Percentiles rank a stretch among this genome's conserved stretches.
Conservation (phyloP, 1,140 invertebrate genomes). For the Lepeophtheirus salmonis region DNA sequence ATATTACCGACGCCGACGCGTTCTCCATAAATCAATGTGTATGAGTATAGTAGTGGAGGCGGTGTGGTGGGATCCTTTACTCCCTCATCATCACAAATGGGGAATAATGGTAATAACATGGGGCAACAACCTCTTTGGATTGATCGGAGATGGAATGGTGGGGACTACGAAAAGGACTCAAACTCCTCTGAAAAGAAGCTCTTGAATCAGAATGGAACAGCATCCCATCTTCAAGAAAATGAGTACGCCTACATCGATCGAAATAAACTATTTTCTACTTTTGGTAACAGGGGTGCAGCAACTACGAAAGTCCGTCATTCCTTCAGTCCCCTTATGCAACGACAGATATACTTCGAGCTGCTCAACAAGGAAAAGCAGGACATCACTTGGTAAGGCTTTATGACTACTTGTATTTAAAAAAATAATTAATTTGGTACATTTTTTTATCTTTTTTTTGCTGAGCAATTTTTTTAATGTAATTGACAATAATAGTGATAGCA, state of each 20-base stretch:
- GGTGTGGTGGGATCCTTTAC: too few species aligned
- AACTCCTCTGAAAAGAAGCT: slow-evolving; percentile 13
- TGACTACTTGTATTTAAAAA: background rate
- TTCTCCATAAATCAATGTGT: background rate
- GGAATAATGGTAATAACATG: too few species aligned
- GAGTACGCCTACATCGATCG: slow-evolving; percentile 18
- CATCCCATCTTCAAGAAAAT: slow-evolving; percentile 2
- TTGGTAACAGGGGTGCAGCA: background rate
- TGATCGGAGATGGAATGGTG: slow-evolving; percentile 6
- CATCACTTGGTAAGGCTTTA: background rate
- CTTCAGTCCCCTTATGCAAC: slow-evolving; percentile 11
- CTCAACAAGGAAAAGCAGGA: background rate
- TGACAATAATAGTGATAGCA: background rate
- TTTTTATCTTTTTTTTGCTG: too few species aligned
- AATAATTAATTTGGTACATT: background rate
- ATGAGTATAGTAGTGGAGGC: too few species aligned
- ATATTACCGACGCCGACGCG: slow-evolving; percentile 8
- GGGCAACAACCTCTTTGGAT: slow-evolving; percentile 10
- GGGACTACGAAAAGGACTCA: slow-evolving; percentile 2
- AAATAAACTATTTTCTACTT: slow-evolving; percentile 1
- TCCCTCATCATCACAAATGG: background rate
- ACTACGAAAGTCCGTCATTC: background rate
- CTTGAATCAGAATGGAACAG: background rate
- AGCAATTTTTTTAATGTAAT: too few species aligned
- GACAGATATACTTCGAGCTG: slow-evolving; percentile 13